phyloP scores from a whole-genome alignment of 2,797 vertebrate species.

The Peromyscus melanophrys region DNA sequence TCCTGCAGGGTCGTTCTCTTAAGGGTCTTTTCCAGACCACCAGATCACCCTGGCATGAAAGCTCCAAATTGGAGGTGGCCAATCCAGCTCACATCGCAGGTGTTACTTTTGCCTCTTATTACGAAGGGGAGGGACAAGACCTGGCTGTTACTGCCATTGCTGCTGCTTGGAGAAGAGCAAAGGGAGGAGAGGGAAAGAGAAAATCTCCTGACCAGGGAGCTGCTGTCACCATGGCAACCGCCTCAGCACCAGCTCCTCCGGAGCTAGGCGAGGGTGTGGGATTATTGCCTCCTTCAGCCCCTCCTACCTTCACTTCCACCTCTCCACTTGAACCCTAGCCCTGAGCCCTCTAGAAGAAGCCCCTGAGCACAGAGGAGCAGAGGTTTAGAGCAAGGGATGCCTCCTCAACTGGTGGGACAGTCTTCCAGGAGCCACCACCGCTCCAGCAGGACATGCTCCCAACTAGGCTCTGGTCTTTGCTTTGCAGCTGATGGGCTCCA shows the following conservation, averaged over 20 bases:
- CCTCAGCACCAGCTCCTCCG: slow-evolving; percentile 86
- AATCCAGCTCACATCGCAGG: slow-evolving; percentile 24
- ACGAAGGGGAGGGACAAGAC: slow-evolving; percentile 60
- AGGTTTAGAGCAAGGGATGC: slow-evolving; percentile 2
- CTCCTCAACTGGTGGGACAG: slow-evolving; percentile 32
- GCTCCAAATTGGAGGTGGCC: background rate
- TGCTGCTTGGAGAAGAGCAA: slow-evolving; percentile 78
- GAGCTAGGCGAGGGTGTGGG: slow-evolving; percentile 81
- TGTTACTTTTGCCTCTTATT: slow-evolving; percentile 5
- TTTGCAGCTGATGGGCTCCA: slow-evolving; percentile 45
- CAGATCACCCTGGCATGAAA: background rate
- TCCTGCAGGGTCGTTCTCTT: background rate
- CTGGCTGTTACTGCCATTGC: slow-evolving; percentile 36
- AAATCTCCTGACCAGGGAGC: slow-evolving; percentile 85
- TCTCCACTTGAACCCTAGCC: slow-evolving; percentile 47
- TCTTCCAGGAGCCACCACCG: background rate
- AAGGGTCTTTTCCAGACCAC: slow-evolving; percentile 16
- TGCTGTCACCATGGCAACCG: slow-evolving; percentile 87
- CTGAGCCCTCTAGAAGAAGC: slow-evolving; percentile 33
- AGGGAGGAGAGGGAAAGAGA: slow-evolving; percentile 76
- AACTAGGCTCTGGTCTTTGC: background rate
- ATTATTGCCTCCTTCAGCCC: slow-evolving; percentile 76
- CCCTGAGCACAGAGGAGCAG: background rate
- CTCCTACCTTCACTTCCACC: slow-evolving; percentile 59
- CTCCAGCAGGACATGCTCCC: slow-evolving; percentile 11